Evolutionary conservation across 2,888 invertebrate species (phyloP), one percentile per base, ranked within the genome.

Genomic region (Nipponacmea schrenckii): DNA sequence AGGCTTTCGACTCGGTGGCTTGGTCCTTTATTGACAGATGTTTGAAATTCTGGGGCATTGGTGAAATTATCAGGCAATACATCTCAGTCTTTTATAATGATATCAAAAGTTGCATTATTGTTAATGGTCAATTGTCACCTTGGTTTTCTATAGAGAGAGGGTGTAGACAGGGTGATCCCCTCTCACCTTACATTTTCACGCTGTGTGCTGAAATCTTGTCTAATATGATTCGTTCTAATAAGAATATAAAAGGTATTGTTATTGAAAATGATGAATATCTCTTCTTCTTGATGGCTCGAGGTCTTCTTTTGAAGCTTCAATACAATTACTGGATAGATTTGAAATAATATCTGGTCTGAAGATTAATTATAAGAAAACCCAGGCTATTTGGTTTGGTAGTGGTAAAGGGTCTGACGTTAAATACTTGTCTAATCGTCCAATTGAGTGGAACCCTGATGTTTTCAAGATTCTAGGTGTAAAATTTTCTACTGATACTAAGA

Each of bases 1-100:
- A 71, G 17, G 74, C 74, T n/a, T 70, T 74, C 63, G 72, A 73
- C 44, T 71, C n/a, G n/a, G n/a, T n/a, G n/a, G n/a, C 71, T 20
- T 74, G 71, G 66, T 27, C 26, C 14, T 74, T 74, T 65, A 72
- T 70, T 45, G 31, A 67, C 17, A 68, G 67, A 50, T 31, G 62
- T 12, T 45, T 74, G 12, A 63, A 66, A 20, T 68, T 65, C 63
- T 71, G 73, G 48, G 67, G 69, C 17, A 73, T 75, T 73, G 73
- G 72, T 15, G 27, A 48, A 15, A 31, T 24, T 44, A 69, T 77
- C 45, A 46, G 15, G 64, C 44, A 46, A 56, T 74, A 68, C 68
- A 39, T 72, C 15, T 64, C 50, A 20, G 12, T 75, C 5, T 69
- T 73, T 66, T 64, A 71, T 20, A 69, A 56, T 24, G 68, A 71